Conservation (phyloP, 2,888 invertebrate species). For the Limenitis camilla region DNA sequence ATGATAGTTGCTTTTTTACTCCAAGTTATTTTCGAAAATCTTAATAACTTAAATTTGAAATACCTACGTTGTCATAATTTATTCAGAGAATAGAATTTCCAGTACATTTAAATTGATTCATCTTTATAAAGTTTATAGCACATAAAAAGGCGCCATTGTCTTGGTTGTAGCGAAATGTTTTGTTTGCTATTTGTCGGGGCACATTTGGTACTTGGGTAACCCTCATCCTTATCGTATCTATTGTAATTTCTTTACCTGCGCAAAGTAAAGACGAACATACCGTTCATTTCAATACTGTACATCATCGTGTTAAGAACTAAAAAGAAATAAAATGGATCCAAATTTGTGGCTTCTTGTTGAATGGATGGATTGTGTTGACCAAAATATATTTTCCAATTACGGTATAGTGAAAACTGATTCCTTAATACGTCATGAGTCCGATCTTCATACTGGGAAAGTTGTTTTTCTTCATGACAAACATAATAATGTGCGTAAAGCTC, state of each 20-base stretch:
- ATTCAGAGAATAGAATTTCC: no score
- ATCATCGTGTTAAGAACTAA: conserved; percentile 11
- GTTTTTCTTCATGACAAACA: conserved; percentile 35
- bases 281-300: conserved; percentile 23
- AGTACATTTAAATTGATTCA: no score
- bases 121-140: no score
- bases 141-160: no score
- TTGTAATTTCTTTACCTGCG: conserved; percentile 32
- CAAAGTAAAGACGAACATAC: conserved; percentile 3
- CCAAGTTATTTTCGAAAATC: no score
- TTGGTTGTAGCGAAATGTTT: no score
- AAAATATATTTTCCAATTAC: conserved; percentile 40
- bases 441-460: conserved; percentile 38
- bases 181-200: no score
- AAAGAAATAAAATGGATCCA: conserved; percentile 35
- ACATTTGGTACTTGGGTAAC: no score
- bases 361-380: conserved; percentile 40
- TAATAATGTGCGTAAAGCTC: conserved; percentile 36
- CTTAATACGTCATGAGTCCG: conserved; percentile 30
- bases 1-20: no score
- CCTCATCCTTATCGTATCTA: conserved; percentile 17
- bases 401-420: conserved; percentile 39
- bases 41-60: no score
- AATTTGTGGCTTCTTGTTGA: conserved; percentile 51
- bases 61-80: no score